These are phyloP conservation scores for Microctonus aethiopoides DNA, from an alignment of 2,888 invertebrate species.

Conservation along the genomic window DNA sequence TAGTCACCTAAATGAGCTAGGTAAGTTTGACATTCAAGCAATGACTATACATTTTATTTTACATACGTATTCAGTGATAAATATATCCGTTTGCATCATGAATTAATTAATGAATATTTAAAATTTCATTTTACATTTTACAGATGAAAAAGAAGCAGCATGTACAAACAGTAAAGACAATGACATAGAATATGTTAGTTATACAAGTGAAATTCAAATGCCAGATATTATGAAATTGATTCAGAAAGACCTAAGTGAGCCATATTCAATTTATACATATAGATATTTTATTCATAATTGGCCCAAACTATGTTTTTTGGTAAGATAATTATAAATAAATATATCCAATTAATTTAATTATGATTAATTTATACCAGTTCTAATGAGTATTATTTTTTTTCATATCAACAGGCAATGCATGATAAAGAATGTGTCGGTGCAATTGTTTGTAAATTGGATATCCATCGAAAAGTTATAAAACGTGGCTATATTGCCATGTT, in stretches of 20 bases:
- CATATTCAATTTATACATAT: conserved; percentile 99
- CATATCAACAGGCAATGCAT: conserved; percentile 79
- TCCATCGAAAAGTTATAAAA: conserved; percentile 88
- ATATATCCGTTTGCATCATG: neutral
- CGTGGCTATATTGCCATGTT: conserved; percentile 99
- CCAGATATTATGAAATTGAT: conserved; percentile 99
- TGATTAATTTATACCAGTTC: neutral
- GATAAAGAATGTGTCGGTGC: conserved; percentile 93
- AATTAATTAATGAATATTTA: conserved; percentile 5
- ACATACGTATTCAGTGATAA: no score
- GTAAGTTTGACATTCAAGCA: conserved; percentile 46
- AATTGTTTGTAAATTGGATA: conserved; percentile 98
- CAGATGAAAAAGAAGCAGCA: conserved; percentile 52
- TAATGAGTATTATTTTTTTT: conserved; percentile 26
- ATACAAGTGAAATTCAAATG: conserved; percentile 97
- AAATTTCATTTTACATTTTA: conserved; percentile 11
- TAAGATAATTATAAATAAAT: conserved; percentile 65
- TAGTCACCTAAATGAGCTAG: conserved; percentile 62
- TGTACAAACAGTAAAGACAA: conserved; percentile 53
- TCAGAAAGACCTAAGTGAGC: conserved; percentile 98
- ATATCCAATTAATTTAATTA: neutral
- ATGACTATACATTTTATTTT: neutral
- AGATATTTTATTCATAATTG: conserved; percentile 99
- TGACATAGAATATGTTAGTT: conserved; percentile 75
- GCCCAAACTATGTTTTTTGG: conserved; percentile 98